Conservation (phyloP, 2,888 invertebrate genomes). For the Heterodera filipjevi region DNA sequence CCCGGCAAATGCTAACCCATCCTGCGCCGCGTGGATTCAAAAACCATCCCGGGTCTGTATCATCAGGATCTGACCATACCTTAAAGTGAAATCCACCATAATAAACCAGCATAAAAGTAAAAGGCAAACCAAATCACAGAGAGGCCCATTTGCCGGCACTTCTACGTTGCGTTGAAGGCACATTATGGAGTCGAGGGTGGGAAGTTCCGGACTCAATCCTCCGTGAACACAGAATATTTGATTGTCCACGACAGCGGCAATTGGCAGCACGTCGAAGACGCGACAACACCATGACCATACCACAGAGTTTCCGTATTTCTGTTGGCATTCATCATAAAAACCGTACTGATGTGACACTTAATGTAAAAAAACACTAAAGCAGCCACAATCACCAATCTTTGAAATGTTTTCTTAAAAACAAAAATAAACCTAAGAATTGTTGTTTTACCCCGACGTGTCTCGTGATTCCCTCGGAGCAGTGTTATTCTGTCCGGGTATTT, state of each 20-base stretch:
- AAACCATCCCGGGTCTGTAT: conserved; percentile 80
- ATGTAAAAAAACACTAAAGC: neutral
- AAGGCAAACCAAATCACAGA: conserved; percentile 83
- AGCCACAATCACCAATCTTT: no score
- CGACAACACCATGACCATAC: conserved; percentile 98
- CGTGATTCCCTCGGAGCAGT: conserved; percentile 93
- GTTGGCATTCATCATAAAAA: conserved; percentile 86
- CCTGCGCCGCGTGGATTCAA: conserved; percentile 64
- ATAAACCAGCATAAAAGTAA: neutral
- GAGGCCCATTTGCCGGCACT: conserved; percentile 79
- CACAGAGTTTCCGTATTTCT: conserved; percentile 97
- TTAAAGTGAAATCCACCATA: neutral
- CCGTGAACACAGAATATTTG: conserved; percentile 95
- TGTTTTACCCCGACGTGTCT: conserved; percentile 83
- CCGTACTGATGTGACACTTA: conserved; percentile 80
- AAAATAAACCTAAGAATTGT: no score
- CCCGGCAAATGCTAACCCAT: conserved; percentile 46
- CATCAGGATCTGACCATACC: conserved; percentile 95
- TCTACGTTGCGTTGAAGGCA: conserved; percentile 47
- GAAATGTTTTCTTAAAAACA: neutral
- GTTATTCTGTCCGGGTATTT: conserved; percentile 84
- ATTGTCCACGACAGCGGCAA: conserved; percentile 97
- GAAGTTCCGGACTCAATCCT: conserved; percentile 93
- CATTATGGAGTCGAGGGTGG: conserved; percentile 89
- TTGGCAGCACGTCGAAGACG: conserved; percentile 91